These are phyloP conservation scores for Andrena praecox DNA, from an alignment of 2,888 invertebrate species.

Conservation along the genomic window DNA sequence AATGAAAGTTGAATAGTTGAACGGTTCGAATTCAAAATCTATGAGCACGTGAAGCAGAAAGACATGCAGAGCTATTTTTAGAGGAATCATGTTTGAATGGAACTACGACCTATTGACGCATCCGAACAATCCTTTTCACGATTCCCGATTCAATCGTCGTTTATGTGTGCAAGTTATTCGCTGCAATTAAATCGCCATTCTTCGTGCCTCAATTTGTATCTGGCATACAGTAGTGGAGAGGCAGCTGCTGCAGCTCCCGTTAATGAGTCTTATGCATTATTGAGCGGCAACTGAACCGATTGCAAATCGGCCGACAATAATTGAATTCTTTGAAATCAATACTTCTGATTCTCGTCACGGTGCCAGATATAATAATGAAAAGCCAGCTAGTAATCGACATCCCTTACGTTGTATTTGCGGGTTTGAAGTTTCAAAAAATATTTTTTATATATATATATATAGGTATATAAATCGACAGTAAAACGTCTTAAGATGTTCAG, in stretches of 20 bases:
- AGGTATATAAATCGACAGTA: no score
- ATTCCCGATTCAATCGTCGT: background rate
- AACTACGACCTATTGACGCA: constrained; percentile 2
- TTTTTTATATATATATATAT: no score
- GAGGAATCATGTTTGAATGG: background rate
- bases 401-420: no score
- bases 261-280: constrained; percentile 9
- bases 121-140: background rate
- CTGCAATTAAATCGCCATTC: constrained; percentile 14
- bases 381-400: no score
- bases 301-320: background rate
- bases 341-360: background rate
- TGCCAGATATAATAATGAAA: background rate
- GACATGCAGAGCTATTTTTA: no score
- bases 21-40: no score
- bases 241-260: background rate
- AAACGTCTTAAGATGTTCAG: no score
- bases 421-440: no score
- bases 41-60: no score
- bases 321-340: background rate
- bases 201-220: constrained; percentile 10
- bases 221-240: background rate
- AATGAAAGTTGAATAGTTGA: background rate
- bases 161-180: constrained; percentile 7
- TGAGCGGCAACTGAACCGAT: background rate